Evolutionary conservation across 2,113 vertebrate genomes (phyloP).

Genomic region (Phoxinus phoxinus): DNA sequence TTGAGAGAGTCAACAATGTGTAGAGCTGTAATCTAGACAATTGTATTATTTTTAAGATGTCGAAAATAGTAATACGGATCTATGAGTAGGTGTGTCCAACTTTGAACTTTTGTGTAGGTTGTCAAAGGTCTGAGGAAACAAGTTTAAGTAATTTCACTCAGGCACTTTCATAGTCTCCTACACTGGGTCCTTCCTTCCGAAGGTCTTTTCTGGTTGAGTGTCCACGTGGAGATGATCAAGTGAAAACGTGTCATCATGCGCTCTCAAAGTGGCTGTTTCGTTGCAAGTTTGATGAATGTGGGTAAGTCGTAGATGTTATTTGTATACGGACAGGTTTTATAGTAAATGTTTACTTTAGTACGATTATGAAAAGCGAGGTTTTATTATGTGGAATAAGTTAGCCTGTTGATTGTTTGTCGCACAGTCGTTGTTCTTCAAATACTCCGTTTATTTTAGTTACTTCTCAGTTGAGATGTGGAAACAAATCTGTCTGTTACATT

Average conservation of each 20-base stretch:
- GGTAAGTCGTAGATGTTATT: background rate
- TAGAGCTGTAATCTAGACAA: background rate
- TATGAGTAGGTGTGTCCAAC: background rate
- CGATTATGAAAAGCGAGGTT: background rate
- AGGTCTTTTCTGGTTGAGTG: background rate
- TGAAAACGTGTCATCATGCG: too few species aligned
- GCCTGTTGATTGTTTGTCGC: background rate
- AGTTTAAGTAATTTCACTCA: background rate
- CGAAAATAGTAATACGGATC: background rate
- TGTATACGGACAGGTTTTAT: background rate
- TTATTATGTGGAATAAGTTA: background rate
- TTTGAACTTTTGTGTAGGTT: too few species aligned
- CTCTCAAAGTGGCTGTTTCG: background rate
- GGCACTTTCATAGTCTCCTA: slow-evolving; percentile 21
- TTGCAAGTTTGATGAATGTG: too few species aligned
- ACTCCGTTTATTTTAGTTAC: background rate
- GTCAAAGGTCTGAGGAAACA: too few species aligned
- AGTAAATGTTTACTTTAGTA: background rate
- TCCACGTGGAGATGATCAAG: slow-evolving; percentile 31
- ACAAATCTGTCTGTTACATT: background rate
- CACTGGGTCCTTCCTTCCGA: background rate
- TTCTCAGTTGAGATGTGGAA: background rate
- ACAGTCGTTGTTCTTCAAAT: too few species aligned
- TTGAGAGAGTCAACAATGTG: background rate
- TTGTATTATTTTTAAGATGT: background rate